Percentiles rank a stretch among this genome's conserved stretches.
These are phyloP conservation scores for Cyprinodon variegatus DNA, from an alignment of 2,113 vertebrate genomes.

Conservation along the genomic window DNA sequence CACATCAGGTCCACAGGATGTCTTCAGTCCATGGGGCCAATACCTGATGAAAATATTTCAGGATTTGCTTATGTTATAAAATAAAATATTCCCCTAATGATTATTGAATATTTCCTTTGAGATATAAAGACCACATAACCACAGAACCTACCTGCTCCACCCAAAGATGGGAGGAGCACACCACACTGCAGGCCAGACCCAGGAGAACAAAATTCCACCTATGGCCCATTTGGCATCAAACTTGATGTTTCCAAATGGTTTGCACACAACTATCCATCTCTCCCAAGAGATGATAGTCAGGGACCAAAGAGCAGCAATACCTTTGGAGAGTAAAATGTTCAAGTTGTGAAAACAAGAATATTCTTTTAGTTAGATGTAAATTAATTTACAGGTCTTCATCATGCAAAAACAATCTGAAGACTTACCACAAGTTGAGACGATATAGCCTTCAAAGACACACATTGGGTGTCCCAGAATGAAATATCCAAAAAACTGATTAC, in stretches of 20 bases:
- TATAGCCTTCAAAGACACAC: conserved; percentile 87
- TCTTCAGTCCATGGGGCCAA: conserved; percentile 91
- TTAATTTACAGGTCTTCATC: not conserved
- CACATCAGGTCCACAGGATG: conserved; percentile 90
- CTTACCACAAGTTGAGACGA: conserved; percentile 86
- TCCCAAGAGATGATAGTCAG: conserved; percentile 91
- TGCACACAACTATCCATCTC: conserved; percentile 93
- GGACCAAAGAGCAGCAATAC: conserved; percentile 87
- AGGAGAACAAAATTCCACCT: conserved; percentile 85
- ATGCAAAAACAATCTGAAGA: not conserved
- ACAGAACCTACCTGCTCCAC: conserved; percentile 85
- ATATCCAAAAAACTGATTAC: conserved; percentile 89
- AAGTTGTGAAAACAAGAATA: too few species aligned
- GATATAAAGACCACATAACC: not conserved
- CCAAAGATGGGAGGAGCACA: conserved; percentile 87
- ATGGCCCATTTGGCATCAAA: conserved; percentile 88
- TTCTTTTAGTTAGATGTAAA: too few species aligned
- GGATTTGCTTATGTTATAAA: not conserved
- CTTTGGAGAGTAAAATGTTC: conserved; percentile 58
- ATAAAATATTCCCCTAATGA: not conserved
- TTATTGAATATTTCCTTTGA: not conserved
- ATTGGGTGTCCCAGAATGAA: conserved; percentile 89
- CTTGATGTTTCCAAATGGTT: conserved; percentile 90
- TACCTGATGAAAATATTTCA: conserved; percentile 72
- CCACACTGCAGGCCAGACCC: conserved; percentile 84